These are phyloP conservation scores for Agonum fuliginosum DNA, from an alignment of 2,888 invertebrate genomes.

Conservation along the genomic window DNA sequence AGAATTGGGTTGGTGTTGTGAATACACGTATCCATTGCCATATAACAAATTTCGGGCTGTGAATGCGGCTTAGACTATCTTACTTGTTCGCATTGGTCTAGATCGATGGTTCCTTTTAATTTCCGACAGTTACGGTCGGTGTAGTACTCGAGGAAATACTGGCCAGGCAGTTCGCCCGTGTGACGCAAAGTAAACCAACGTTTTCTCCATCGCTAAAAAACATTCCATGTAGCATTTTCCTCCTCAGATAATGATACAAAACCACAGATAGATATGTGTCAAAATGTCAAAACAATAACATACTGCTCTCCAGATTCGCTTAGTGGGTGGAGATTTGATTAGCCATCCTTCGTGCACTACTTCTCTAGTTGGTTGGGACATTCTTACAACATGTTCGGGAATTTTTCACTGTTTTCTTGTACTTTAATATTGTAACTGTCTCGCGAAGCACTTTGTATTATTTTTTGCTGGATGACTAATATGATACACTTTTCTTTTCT, in stretches of 20 bases:
- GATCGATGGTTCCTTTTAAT: slow-evolving; percentile 91
- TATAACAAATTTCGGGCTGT: no score
- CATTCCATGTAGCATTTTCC: slow-evolving; percentile 47
- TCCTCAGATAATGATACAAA: slow-evolving; percentile 57
- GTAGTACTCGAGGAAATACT: slow-evolving; percentile 95
- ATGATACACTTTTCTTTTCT: slow-evolving; percentile 51
- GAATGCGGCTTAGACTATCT: no score
- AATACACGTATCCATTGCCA: no score
- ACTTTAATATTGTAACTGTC: slow-evolving; percentile 48
- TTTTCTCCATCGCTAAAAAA: slow-evolving; percentile 91
- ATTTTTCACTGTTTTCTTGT: slow-evolving; percentile 30
- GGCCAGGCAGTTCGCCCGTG: slow-evolving; percentile 93
- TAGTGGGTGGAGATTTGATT: slow-evolving; percentile 95
- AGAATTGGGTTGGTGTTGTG: no score
- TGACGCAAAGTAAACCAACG: slow-evolving; percentile 95
- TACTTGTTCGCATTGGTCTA: slow-evolving; percentile 97
- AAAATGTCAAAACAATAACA: slow-evolving; percentile 66
- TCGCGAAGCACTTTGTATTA: slow-evolving; percentile 47
- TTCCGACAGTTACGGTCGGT: slow-evolving; percentile 90
- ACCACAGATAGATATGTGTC: slow-evolving; percentile 57
- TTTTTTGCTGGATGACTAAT: slow-evolving; percentile 57
- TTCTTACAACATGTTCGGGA: slow-evolving; percentile 62
- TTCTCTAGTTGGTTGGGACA: slow-evolving; percentile 78
- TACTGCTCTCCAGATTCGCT: slow-evolving; percentile 94
- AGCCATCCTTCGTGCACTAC: slow-evolving; percentile 95